Conservation (phyloP, 2,797 vertebrate species). For the Sebastes wilsoni region DNA sequence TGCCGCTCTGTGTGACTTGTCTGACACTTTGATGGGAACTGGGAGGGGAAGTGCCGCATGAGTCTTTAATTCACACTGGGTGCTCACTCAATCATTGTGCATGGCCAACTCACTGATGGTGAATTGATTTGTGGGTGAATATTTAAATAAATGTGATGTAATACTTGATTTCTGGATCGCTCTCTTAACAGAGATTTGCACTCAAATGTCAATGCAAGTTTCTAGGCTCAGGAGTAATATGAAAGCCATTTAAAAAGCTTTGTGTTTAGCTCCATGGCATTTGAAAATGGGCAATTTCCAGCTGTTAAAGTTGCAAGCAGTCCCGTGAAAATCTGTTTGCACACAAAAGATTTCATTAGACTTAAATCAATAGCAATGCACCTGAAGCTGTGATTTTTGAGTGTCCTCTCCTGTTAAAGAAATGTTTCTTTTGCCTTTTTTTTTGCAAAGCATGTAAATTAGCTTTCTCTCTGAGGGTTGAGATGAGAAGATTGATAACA, state of each 20-base stretch:
- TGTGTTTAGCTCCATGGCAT: slow-evolving; percentile 1
- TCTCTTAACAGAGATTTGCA: slow-evolving; percentile 15
- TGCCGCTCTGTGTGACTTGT: slow-evolving; percentile 63
- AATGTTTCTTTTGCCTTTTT: not conserved
- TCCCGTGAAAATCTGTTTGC: not conserved
- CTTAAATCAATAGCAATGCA: not conserved
- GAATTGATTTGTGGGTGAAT: slow-evolving; percentile 37
- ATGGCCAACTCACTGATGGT: slow-evolving; percentile 40
- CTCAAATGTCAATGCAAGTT: slow-evolving; percentile 40
- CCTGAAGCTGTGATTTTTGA: slow-evolving; percentile 28
- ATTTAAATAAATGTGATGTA: slow-evolving; percentile 10
- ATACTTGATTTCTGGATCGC: not conserved
- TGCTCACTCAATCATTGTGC: slow-evolving; percentile 40
- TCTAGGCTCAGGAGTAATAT: not conserved
- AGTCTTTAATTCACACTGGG: slow-evolving; percentile 41
- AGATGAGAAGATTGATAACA: not conserved
- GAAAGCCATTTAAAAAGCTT: not conserved
- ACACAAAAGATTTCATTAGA: not conserved
- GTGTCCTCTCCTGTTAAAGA: not conserved
- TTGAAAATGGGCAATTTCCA: not conserved
- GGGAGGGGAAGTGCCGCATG: slow-evolving; percentile 69
- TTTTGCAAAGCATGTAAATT: not conserved
- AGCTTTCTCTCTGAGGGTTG: not conserved
- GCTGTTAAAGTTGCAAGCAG: not conserved
- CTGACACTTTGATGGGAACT: slow-evolving; percentile 63